Evolutionary conservation across 2,113 vertebrate genomes (phyloP), one percentile per base, ranked within the genome.

Genomic region (Pterocles burchelli): DNA sequence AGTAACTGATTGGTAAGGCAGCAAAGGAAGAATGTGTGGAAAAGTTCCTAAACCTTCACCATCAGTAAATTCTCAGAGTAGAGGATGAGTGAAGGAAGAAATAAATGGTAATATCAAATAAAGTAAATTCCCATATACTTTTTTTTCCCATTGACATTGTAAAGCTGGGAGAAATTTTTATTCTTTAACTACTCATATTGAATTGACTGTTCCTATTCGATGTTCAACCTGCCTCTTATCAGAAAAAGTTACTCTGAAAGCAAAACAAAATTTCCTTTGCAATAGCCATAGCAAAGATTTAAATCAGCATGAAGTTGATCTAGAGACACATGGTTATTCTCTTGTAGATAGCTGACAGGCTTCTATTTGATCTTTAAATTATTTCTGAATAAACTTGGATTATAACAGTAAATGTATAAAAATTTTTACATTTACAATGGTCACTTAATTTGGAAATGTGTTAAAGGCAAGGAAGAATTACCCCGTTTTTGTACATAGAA

Each of bases 241-340:
- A 63, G 51, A 73, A 84, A 68, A n/a, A 48, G 51, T 4, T 41
- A 29, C 7, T 59, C 45, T 85, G 46, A 85, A 81, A 74, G 2
- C 7, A 81, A 59, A 79, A 59, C 7, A 77, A 77, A 65, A 61
- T 63, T 55, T 67, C 7, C 25, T 55, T 63, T 87, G 8, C 28
- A 84, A 48, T 68, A 1, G 0, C 7, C 33, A 7, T 51, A 84
- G 63, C 0, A 5, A 67, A 76, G 6, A 83, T 2, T 10, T 2
- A 84, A 59, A 68, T 61, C 31, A 65, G 10, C 2, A 43, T 6
- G 2, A 76, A 19, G 9, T 9, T n/a, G 8, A 36, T 51, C 10
- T 91, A 17, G 68, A 83, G 11, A 41, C 88, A 58, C 79, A 29
- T 1, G 1, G 6, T 75, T 79, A 10, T 52, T 48, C 9, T n/a